Percentiles rank a stretch among this genome's conserved stretches.
Conservation (phyloP, 1,140 invertebrate genomes). For the Drosophila pseudoananassae region DNA sequence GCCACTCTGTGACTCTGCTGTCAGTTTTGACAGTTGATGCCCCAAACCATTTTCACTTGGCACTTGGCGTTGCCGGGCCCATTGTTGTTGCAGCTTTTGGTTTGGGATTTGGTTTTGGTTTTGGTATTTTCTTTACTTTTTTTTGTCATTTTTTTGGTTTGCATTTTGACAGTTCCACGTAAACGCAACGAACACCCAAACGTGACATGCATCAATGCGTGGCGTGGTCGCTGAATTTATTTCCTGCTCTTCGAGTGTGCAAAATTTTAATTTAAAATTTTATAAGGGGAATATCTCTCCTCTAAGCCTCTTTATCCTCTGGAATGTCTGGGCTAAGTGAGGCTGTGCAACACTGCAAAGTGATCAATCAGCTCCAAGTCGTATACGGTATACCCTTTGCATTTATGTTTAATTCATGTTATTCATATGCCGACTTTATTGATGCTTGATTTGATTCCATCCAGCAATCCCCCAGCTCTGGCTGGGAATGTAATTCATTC, state of each 20-base stretch:
- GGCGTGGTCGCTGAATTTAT: slow-evolving; percentile 70
- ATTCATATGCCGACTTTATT: slow-evolving; percentile 82
- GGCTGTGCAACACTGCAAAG: slow-evolving; percentile 58
- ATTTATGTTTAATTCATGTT: slow-evolving; percentile 83
- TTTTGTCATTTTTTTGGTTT: slow-evolving; percentile 32
- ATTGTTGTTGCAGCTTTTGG: slow-evolving; percentile 59
- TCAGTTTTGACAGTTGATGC: slow-evolving; percentile 81
- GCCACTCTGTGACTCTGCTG: slow-evolving; percentile 53
- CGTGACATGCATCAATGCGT: slow-evolving; percentile 80
- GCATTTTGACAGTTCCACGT: slow-evolving; percentile 82
- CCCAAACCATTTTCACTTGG: slow-evolving; percentile 78
- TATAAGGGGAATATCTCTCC: neutral
- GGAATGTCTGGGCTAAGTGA: slow-evolving; percentile 39
- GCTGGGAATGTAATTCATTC: slow-evolving; percentile 82
- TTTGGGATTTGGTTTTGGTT: neutral
- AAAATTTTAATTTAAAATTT: slow-evolving; percentile 81
- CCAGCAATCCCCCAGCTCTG: no score
- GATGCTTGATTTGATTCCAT: slow-evolving; percentile 78
- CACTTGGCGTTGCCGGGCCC: slow-evolving; percentile 66
- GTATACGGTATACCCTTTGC: slow-evolving; percentile 62
- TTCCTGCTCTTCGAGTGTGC: slow-evolving; percentile 77
- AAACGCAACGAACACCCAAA: slow-evolving; percentile 62
- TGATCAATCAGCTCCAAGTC: slow-evolving; percentile 66
- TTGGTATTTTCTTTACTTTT: neutral
- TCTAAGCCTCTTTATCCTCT: slow-evolving; percentile 15